These are phyloP conservation scores for Ganaspis brasiliensis DNA, from an alignment of 2,888 invertebrate species.

Conservation along the genomic window DNA sequence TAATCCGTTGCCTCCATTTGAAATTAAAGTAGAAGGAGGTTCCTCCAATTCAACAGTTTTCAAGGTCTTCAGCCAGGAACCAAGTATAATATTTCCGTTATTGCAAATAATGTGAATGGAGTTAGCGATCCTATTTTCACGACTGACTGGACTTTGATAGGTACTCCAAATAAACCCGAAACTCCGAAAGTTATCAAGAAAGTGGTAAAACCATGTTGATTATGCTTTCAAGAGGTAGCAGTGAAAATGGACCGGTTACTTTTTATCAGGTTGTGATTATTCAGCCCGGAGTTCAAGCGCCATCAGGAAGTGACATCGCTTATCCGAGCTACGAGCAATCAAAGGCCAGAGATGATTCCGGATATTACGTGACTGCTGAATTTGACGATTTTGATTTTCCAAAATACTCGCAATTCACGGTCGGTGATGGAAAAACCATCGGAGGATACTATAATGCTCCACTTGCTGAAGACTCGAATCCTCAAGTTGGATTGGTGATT, in stretches of 20 bases:
- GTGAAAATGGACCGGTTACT: constrained; percentile 90
- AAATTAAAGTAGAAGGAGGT: constrained; percentile 75
- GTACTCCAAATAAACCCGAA: constrained; percentile 85
- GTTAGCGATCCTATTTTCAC: constrained; percentile 83
- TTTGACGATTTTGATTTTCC: constrained; percentile 84
- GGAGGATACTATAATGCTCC: constrained; percentile 90
- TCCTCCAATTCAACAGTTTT: constrained; percentile 74
- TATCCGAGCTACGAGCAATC: constrained; percentile 85
- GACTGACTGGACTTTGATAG: constrained; percentile 87
- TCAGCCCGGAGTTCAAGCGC: constrained; percentile 85
- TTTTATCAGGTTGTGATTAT: constrained; percentile 89
- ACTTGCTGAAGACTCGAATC: constrained; percentile 82
- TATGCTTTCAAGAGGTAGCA: constrained; percentile 85
- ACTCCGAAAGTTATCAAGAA: constrained; percentile 85
- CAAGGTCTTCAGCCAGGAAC: constrained; percentile 87
- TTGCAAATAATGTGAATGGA: constrained; percentile 84
- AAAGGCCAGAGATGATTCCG: constrained; percentile 82
- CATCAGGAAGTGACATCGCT: constrained; percentile 83
- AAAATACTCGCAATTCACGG: constrained; percentile 84
- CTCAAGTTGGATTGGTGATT: constrained; percentile 75
- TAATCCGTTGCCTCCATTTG: constrained; percentile 68
- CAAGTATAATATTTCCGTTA: constrained; percentile 88
- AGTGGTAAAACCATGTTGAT: constrained; percentile 84
- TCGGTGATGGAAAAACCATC: constrained; percentile 89
- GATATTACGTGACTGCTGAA: constrained; percentile 93